Conservation (phyloP, 2,797 vertebrate species). For the Garrulus glandarius region DNA sequence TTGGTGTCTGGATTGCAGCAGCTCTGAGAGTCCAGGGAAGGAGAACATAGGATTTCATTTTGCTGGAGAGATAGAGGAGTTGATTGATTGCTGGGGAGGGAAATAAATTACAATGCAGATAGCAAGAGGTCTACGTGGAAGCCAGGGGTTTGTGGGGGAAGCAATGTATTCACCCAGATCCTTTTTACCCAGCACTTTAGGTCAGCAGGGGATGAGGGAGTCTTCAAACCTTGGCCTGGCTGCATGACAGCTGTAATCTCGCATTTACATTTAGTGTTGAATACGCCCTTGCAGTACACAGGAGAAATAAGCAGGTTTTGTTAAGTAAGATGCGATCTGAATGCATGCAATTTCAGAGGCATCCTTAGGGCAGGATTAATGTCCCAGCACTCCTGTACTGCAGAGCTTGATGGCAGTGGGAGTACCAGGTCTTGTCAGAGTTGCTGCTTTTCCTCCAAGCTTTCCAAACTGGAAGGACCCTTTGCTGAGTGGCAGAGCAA, state of each 20-base stretch:
- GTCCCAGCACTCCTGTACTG: neutral
- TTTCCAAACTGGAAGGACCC: neutral
- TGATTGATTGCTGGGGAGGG: neutral
- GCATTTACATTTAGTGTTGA: neutral
- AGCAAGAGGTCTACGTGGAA: neutral
- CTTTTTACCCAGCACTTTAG: neutral
- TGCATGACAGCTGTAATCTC: constrained; percentile 11
- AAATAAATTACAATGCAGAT: constrained; percentile 16
- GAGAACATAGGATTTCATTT: neutral
- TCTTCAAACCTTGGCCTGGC: neutral
- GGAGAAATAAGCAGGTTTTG: constrained; percentile 3
- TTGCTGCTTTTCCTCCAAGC: neutral
- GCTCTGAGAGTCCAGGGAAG: neutral
- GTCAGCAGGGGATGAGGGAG: neutral
- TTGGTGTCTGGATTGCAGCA: neutral
- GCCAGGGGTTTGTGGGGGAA: neutral
- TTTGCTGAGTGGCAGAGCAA: neutral
- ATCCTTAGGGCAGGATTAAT: constrained; percentile 26
- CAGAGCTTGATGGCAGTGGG: neutral
- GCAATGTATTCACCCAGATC: neutral
- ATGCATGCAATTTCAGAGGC: neutral
- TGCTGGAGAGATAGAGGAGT: neutral
- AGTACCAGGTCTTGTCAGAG: neutral
- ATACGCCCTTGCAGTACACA: neutral
- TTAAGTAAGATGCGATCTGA: neutral